Conservation (phyloP, 2,113 vertebrate species). For the Albula glossodonta region DNA sequence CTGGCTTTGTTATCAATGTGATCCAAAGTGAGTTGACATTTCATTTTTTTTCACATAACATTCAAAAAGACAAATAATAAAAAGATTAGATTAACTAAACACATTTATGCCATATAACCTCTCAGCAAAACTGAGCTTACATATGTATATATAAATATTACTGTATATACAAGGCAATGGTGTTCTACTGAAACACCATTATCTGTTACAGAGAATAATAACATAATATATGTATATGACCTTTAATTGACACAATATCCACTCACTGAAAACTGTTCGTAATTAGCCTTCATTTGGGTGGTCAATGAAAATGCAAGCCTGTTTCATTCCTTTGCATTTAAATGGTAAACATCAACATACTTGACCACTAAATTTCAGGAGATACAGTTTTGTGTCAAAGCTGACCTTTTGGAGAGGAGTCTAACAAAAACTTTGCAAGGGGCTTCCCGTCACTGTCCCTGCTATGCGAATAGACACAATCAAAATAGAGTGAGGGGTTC, state of each 20-base stretch:
- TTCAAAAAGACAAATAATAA: neutral
- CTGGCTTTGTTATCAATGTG: neutral
- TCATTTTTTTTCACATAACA: neutral
- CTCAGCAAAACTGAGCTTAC: neutral
- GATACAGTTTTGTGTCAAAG: too few relatives aligned
- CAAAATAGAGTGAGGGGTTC: too few relatives aligned
- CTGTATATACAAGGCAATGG: neutral
- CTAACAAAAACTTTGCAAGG: too few relatives aligned
- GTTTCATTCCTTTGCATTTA: neutral
- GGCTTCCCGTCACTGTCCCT: too few relatives aligned
- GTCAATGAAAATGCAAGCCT: neutral
- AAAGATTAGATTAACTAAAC: neutral
- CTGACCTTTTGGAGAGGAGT: too few relatives aligned
- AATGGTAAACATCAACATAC: neutral
- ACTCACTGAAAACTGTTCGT: neutral
- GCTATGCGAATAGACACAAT: too few relatives aligned
- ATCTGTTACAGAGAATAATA: neutral
- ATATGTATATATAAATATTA: neutral
- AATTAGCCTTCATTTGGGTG: too few relatives aligned
- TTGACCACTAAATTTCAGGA: neutral
- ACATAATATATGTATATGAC: neutral
- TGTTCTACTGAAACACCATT: neutral
- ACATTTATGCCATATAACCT: neutral
- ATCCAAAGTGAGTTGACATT: neutral
- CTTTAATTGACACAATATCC: neutral